Evolutionary conservation across 2,797 vertebrate species (phyloP).

Genomic region (Triplophysa yarkandensis): DNA sequence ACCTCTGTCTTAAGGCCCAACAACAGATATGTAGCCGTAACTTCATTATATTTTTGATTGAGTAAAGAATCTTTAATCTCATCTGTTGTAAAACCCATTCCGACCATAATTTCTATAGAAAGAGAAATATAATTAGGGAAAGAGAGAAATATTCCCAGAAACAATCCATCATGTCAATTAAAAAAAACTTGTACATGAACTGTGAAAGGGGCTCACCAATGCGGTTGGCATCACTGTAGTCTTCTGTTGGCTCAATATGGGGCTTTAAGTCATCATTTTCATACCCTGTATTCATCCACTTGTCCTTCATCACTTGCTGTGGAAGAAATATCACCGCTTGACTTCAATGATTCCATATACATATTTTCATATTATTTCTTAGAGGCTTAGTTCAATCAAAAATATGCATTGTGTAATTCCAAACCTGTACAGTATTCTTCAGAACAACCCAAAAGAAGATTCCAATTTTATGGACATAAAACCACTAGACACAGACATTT

Average conservation of each 20-base stretch:
- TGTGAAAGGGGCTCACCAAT: slow-evolving; percentile 78
- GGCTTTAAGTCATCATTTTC: slow-evolving; percentile 89
- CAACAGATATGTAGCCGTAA: slow-evolving; percentile 93
- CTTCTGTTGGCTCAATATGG: slow-evolving; percentile 86
- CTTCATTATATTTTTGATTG: slow-evolving; percentile 94
- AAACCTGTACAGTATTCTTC: no score
- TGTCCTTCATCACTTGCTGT: slow-evolving; percentile 98
- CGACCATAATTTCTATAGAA: slow-evolving; percentile 89
- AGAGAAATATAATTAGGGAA: slow-evolving; percentile 4
- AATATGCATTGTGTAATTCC: no score
- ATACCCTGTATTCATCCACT: slow-evolving; percentile 92
- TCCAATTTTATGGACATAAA: no score
- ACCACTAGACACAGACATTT: no score
- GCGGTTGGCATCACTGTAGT: slow-evolving; percentile 84
- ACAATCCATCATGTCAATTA: slow-evolving; percentile 1
- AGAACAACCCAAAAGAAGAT: no score
- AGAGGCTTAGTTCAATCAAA: no score
- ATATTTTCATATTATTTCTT: no score
- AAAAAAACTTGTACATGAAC: background rate
- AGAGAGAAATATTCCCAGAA: background rate
- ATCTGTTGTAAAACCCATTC: slow-evolving; percentile 91
- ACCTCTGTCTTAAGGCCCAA: slow-evolving; percentile 92
- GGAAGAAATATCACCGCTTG: slow-evolving; percentile 18
- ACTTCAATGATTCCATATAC: background rate
- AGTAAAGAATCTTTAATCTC: slow-evolving; percentile 94